phyloP scores from a whole-genome alignment of 2,888 invertebrate species.

The Idaea straminata region DNA sequence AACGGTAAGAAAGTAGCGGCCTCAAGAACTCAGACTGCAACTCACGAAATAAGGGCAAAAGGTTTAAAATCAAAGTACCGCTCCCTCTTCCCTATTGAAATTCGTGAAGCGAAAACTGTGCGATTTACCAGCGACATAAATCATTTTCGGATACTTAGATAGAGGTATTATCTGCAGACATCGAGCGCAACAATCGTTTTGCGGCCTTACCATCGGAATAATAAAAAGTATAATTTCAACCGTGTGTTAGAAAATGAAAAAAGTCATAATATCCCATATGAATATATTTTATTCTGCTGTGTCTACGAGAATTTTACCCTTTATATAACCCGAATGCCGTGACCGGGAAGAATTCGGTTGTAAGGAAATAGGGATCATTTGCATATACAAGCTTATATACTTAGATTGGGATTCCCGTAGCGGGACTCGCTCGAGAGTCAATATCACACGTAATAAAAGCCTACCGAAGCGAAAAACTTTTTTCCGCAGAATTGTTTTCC shows the following conservation, averaged over 20 bases:
- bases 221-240: conserved; percentile 41
- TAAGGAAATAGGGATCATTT: conserved; percentile 64
- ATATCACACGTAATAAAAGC: conserved; percentile 68
- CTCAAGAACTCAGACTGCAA: neutral
- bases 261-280: conserved; percentile 46
- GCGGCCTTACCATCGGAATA: conserved; percentile 37
- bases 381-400: conserved; percentile 71
- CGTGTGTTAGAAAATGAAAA: conserved; percentile 47
- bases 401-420: conserved; percentile 52
- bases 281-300: conserved; percentile 63
- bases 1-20: neutral
- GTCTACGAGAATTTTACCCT: conserved; percentile 55
- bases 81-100: conserved; percentile 32
- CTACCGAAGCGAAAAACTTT: conserved; percentile 60
- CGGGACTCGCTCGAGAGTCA: conserved; percentile 54
- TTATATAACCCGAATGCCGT: conserved; percentile 63
- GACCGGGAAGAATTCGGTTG: conserved; percentile 65
- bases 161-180: conserved; percentile 42
- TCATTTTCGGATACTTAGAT: conserved; percentile 43
- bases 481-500: conserved; percentile 60
- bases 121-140: conserved; percentile 38
- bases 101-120: conserved; percentile 37
- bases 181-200: conserved; percentile 40
- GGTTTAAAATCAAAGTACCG: conserved; percentile 35
- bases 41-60: conserved; percentile 26